Conservation (phyloP, 2,797 vertebrate species). For the Malacoctenus gilli region DNA sequence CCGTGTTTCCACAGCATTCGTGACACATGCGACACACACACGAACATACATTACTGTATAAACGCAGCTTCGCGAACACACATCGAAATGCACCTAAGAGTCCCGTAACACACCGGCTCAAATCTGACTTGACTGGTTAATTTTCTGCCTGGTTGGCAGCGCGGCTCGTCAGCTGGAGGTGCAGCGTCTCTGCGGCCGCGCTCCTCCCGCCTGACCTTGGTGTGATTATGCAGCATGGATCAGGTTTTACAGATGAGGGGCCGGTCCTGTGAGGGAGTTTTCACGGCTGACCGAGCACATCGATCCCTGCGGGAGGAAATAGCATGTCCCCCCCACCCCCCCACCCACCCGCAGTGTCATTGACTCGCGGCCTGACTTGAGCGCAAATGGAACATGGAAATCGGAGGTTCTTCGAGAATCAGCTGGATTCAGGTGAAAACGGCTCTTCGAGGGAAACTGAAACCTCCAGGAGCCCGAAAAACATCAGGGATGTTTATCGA, state of each 20-base stretch:
- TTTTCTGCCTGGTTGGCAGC: slow-evolving; percentile 65
- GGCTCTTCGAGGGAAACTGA: neutral
- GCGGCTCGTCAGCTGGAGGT: slow-evolving; percentile 64
- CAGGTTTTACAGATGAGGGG: slow-evolving; percentile 60
- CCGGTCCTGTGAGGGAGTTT: slow-evolving; percentile 37
- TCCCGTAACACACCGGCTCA: slow-evolving; percentile 15
- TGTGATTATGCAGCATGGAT: slow-evolving; percentile 70
- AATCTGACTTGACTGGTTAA: slow-evolving; percentile 63
- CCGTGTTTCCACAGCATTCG: too few relatives aligned
- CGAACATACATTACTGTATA: slow-evolving; percentile 6
- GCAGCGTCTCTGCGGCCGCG: slow-evolving; percentile 65
- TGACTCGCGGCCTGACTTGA: slow-evolving; percentile 43
- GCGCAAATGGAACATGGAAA: neutral
- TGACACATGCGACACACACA: slow-evolving; percentile 5
- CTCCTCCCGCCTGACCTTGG: slow-evolving; percentile 64
- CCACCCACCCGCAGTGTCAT: slow-evolving; percentile 58
- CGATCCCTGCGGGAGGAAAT: slow-evolving; percentile 64
- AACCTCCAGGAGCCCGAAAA: too few relatives aligned
- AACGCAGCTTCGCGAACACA: slow-evolving; percentile 20
- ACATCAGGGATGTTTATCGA: too few relatives aligned
- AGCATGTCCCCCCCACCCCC: slow-evolving; percentile 52
- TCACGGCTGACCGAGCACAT: slow-evolving; percentile 69
- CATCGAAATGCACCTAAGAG: slow-evolving; percentile 16
- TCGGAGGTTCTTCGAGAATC: too few relatives aligned
- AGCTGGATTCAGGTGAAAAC: neutral